Percentiles rank a stretch among this genome's conserved stretches.
Conservation (phyloP, 2,888 invertebrate species). For the Stenodera caucasica region DNA sequence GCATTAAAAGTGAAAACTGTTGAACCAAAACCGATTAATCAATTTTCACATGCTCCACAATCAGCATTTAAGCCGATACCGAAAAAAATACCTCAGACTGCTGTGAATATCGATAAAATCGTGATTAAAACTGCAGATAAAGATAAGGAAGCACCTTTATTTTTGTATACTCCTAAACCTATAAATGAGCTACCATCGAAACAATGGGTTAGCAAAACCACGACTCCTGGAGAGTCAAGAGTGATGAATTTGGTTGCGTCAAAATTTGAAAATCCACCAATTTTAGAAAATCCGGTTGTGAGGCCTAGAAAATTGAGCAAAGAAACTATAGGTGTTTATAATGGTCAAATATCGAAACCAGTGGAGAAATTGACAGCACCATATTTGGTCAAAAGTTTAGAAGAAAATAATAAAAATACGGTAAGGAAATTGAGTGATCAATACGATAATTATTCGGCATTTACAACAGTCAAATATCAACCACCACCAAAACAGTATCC, state of each 20-base stretch:
- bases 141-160: slow-evolving; percentile 39
- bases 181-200: slow-evolving; percentile 40
- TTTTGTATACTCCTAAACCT: slow-evolving; percentile 53
- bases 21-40: slow-evolving; percentile 64
- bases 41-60: slow-evolving; percentile 76
- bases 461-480: slow-evolving; percentile 33
- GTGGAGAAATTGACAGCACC: slow-evolving; percentile 44
- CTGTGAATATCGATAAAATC: slow-evolving; percentile 33
- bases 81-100: slow-evolving; percentile 45
- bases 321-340: slow-evolving; percentile 43
- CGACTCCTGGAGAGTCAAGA: slow-evolving; percentile 56
- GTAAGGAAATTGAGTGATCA: slow-evolving; percentile 53
- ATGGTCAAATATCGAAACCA: slow-evolving; percentile 20
- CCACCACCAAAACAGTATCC: slow-evolving; percentile 11
- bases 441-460: slow-evolving; percentile 44
- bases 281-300: slow-evolving; percentile 31
- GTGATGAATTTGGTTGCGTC: slow-evolving; percentile 59
- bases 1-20: slow-evolving; percentile 51
- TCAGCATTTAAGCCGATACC: slow-evolving; percentile 71
- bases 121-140: slow-evolving; percentile 34
- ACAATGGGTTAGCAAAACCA: slow-evolving; percentile 58
- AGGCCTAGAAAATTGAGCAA: slow-evolving; percentile 46
- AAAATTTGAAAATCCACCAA: slow-evolving; percentile 59
- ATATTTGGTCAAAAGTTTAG: slow-evolving; percentile 43
- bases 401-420: slow-evolving; percentile 36